These are phyloP conservation scores for Anabas testudineus DNA, from an alignment of 2,797 vertebrate species.

Conservation along the genomic window DNA sequence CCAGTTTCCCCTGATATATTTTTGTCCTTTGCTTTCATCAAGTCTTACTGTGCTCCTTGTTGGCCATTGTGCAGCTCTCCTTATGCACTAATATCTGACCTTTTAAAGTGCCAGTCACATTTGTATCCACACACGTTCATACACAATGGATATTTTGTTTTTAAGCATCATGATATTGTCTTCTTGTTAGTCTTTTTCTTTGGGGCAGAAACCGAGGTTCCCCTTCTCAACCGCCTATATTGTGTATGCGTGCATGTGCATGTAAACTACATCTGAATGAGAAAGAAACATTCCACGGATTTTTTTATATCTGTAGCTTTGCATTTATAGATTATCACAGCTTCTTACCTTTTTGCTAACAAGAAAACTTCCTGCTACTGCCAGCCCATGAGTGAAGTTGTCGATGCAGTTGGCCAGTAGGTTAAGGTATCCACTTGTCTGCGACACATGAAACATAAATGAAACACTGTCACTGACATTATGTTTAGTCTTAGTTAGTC, in stretches of 20 bases:
- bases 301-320: background rate
- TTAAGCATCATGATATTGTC: background rate
- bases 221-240: background rate
- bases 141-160: background rate
- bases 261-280: background rate
- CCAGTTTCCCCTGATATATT: slow-evolving; percentile 27
- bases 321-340: background rate
- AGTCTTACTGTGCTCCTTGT: background rate
- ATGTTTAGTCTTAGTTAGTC: too few relatives aligned
- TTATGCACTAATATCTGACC: slow-evolving; percentile 5
- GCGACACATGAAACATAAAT: slow-evolving; percentile 42
- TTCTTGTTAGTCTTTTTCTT: background rate
- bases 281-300: background rate
- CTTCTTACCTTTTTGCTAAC: slow-evolving; percentile 96
- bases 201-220: background rate
- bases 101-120: slow-evolving; percentile 5
- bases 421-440: slow-evolving; percentile 98
- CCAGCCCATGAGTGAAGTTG: slow-evolving; percentile 98
- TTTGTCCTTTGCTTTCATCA: slow-evolving; percentile 22
- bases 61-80: slow-evolving; percentile 1
- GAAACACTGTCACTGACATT: slow-evolving; percentile 8
- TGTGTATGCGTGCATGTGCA: too few relatives aligned
- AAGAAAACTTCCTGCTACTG: slow-evolving; percentile 96
- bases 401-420: slow-evolving; percentile 97
- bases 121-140: slow-evolving; percentile 19